Conservation (phyloP, 2,113 vertebrate genomes). For the Amphiprion ocellaris region DNA sequence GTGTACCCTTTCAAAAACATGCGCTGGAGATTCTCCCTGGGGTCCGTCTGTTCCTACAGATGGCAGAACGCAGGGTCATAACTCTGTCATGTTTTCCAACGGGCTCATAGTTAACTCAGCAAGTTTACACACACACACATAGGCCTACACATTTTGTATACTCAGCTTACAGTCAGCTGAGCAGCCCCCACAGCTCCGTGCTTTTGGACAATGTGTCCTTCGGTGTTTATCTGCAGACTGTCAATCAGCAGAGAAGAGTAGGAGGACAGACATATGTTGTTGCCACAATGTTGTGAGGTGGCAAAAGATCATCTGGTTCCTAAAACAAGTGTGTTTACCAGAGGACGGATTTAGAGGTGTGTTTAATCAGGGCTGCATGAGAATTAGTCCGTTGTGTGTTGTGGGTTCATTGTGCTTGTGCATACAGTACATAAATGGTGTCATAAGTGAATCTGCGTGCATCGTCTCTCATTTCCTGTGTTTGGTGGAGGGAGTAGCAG, state of each 20-base stretch:
- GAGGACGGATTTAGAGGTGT: constrained; percentile 6
- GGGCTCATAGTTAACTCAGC: constrained; percentile 25
- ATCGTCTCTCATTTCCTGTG: constrained; percentile 33
- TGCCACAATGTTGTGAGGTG: neutral
- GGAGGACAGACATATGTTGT: neutral
- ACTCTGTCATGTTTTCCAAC: constrained; percentile 50
- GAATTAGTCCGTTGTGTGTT: neutral
- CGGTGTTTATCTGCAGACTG: constrained; percentile 27
- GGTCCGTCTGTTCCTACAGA: constrained; percentile 39
- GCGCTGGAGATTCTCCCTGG: neutral
- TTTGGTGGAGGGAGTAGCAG: neutral
- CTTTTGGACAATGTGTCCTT: neutral
- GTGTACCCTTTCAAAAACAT: constrained; percentile 49
- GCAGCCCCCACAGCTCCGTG: neutral
- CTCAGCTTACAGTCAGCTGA: constrained; percentile 62
- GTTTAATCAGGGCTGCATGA: neutral
- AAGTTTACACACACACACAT: constrained; percentile 14
- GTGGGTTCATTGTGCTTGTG: neutral
- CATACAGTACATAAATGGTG: neutral
- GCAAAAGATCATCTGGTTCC: constrained; percentile 2
- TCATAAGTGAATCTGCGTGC: neutral
- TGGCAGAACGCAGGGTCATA: constrained; percentile 30
- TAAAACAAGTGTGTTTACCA: constrained; percentile 34
- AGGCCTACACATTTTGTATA: constrained; percentile 25
- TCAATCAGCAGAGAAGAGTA: neutral